Evolutionary conservation across 64 coral and sea anemone species (phyloP).

Genomic region (Pocillopora damicornis): DNA sequence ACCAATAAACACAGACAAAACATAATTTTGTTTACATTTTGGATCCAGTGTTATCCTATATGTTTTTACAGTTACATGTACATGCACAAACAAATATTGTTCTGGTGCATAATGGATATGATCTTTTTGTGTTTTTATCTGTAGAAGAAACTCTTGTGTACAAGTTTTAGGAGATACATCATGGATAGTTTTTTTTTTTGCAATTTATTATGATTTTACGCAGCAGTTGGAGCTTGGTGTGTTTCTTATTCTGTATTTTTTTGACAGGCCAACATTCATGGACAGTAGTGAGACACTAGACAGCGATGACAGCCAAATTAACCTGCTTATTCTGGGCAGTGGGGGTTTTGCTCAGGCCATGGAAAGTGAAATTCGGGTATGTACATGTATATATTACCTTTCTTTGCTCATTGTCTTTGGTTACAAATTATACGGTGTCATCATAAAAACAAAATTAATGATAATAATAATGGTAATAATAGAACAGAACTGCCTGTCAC

Average conservation of each 20-base stretch:
- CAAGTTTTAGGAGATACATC: too few relatives aligned
- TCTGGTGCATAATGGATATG: too few relatives aligned
- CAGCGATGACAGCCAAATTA: constrained; percentile 87
- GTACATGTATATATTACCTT: background rate
- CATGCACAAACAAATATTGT: too few relatives aligned
- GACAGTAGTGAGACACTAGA: constrained; percentile 83
- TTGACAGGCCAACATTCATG: constrained; percentile 72
- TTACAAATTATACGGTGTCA: too few relatives aligned
- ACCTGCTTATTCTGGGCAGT: constrained; percentile 55
- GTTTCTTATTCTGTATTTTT: background rate
- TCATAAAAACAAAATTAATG: background rate
- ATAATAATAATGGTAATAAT: background rate
- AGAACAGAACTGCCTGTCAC: too few relatives aligned
- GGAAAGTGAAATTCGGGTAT: constrained; percentile 81
- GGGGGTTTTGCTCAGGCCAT: constrained; percentile 67
- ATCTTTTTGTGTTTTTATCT: too few relatives aligned
- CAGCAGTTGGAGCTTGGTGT: background rate
- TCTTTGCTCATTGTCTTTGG: too few relatives aligned
- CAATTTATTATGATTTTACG: background rate
- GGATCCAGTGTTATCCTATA: too few relatives aligned
- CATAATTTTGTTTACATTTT: too few relatives aligned
- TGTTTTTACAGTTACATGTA: too few relatives aligned
- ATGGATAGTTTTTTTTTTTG: background rate
- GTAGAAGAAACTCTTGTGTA: too few relatives aligned
- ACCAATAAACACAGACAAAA: too few relatives aligned